Percentiles rank a stretch among this genome's conserved stretches.
Conservation (phyloP, 2,888 invertebrate species). For the Macropis europaea region DNA sequence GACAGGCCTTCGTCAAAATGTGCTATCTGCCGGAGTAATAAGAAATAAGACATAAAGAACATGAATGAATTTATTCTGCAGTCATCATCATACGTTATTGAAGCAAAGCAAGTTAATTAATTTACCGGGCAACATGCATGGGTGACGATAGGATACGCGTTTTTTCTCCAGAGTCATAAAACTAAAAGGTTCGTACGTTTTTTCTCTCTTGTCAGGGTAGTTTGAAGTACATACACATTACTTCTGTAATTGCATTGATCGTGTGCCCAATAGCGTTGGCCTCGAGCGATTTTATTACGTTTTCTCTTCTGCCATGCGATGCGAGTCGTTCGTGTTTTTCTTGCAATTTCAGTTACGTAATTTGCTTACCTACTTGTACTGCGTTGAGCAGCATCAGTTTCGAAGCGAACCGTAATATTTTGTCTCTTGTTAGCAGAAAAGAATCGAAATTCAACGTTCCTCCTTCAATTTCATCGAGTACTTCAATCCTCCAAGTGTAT, state of each 20-base stretch:
- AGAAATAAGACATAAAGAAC: not conserved
- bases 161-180: slow-evolving; percentile 25
- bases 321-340: slow-evolving; percentile 28
- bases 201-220: not conserved
- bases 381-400: not conserved
- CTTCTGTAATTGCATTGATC: slow-evolving; percentile 49
- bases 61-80: slow-evolving; percentile 9
- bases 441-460: not conserved
- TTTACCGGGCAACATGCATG: slow-evolving; percentile 29
- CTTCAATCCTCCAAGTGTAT: not conserved
- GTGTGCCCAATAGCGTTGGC: slow-evolving; percentile 26
- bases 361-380: slow-evolving; percentile 12
- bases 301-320: slow-evolving; percentile 29
- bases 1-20: too few species aligned
- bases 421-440: not conserved
- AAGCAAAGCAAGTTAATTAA: slow-evolving; percentile 35
- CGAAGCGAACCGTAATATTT: not conserved
- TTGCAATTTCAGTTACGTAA: slow-evolving; percentile 40
- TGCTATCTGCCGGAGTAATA: not conserved
- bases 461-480: not conserved
- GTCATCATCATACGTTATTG: slow-evolving; percentile 7
- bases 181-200: slow-evolving; percentile 16
- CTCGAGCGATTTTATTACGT: slow-evolving; percentile 41
- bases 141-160: slow-evolving; percentile 8
- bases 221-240: slow-evolving; percentile 10